Percentiles rank a stretch among this genome's conserved stretches.
Conservation (phyloP, 1,140 invertebrate genomes). For the Drosophila ironensis region DNA sequence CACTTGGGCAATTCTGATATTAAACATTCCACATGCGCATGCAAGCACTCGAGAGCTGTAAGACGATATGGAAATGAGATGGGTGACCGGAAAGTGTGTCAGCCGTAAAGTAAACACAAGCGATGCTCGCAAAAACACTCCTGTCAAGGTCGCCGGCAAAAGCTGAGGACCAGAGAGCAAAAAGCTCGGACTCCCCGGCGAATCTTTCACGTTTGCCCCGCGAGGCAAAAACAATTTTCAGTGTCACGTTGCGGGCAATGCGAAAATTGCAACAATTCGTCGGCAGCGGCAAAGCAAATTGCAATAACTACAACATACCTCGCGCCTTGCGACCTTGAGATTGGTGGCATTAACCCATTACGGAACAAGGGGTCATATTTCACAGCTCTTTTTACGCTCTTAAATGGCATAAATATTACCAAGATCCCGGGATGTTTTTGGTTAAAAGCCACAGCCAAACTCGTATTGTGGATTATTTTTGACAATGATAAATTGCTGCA, state of each 20-base stretch:
- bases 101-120: constrained; percentile 30
- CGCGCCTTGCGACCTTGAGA: constrained; percentile 61
- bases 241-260: constrained; percentile 51
- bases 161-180: constrained; percentile 3
- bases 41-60: not conserved
- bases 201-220: not conserved
- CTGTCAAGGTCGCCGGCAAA: constrained; percentile 49
- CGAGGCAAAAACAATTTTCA: constrained; percentile 38
- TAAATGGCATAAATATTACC: no score
- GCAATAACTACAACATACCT: constrained; percentile 20
- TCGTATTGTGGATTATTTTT: no score
- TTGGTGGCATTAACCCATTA: constrained; percentile 53
- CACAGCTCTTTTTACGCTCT: no score
- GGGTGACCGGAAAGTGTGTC: constrained; percentile 49
- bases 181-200: not conserved
- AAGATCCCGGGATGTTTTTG: no score
- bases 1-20: not conserved
- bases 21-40: not conserved
- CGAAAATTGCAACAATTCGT: constrained; percentile 49
- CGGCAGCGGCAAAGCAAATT: constrained; percentile 39
- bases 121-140: constrained; percentile 17
- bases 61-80: constrained; percentile 49
- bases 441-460: no score
- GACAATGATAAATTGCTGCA: no score
- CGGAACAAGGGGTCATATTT: constrained; percentile 9